phyloP scores from a whole-genome alignment of 23 tunicate genomes.

The Ascidia mentula region DNA sequence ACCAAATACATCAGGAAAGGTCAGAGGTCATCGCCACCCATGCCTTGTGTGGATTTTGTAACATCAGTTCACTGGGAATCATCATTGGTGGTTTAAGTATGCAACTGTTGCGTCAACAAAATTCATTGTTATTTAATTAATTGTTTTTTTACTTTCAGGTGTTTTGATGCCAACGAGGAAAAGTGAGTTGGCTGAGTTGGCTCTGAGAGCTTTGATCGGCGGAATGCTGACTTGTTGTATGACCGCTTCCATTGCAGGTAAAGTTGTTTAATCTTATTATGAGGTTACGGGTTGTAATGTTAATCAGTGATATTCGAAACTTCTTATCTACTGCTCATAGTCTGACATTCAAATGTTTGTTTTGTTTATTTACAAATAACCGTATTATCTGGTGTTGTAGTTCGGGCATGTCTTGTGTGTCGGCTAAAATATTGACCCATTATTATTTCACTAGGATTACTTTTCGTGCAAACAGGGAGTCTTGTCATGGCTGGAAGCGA shows the following conservation, averaged over 20 bases:
- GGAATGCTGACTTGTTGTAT: constrained; percentile 69
- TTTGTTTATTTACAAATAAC: too few relatives aligned
- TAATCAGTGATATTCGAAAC: too few relatives aligned
- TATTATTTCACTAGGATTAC: too few relatives aligned
- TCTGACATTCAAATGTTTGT: too few relatives aligned
- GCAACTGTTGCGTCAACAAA: neutral
- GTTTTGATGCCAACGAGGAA: constrained; percentile 60
- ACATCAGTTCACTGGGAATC: constrained; percentile 68
- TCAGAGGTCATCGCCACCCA: constrained; percentile 72
- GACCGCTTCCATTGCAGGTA: constrained; percentile 75
- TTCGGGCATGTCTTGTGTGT: too few relatives aligned
- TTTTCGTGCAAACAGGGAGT: too few relatives aligned
- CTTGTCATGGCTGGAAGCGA: too few relatives aligned
- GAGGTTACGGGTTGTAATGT: too few relatives aligned
- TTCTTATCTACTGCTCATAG: too few relatives aligned
- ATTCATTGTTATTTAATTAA: neutral
- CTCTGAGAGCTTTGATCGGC: constrained; percentile 60
- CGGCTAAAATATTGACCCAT: too few relatives aligned
- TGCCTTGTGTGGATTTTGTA: constrained; percentile 82
- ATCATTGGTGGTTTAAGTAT: constrained; percentile 70
- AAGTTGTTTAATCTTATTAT: too few relatives aligned
- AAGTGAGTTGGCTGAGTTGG: constrained; percentile 40
- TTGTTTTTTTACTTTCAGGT: constrained; percentile 15
- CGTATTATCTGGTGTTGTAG: too few relatives aligned
- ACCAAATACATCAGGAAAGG: constrained; percentile 62